Evolutionary conservation across 2,797 vertebrate species (phyloP).

Genomic region (Rousettus madagascariensis): DNA sequence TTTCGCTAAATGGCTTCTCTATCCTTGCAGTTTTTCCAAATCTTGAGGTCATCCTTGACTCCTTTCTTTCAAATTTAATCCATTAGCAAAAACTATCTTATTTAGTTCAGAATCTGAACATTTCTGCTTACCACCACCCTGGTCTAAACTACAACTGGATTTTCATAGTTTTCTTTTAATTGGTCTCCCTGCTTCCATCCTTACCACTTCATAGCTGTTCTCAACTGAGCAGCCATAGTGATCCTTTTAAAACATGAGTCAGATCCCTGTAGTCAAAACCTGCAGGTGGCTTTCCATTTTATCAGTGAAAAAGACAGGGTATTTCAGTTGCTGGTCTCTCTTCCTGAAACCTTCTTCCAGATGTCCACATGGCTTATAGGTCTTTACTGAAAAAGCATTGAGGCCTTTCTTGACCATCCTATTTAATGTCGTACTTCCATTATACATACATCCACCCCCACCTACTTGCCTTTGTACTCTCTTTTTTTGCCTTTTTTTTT

Average conservation of each 20-base stretch:
- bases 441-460: neutral
- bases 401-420: neutral
- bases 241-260: neutral
- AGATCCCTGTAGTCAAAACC: neutral
- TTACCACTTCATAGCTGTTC: neutral
- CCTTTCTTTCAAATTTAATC: neutral
- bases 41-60: neutral
- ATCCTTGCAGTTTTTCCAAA: neutral
- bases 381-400: neutral
- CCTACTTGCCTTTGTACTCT: neutral
- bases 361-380: neutral
- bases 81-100: neutral
- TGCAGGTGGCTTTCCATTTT: neutral
- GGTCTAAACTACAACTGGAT: neutral
- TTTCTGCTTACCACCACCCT: neutral
- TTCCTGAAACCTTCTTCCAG: neutral
- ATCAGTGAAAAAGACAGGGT: neutral
- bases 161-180: neutral
- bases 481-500: neutral
- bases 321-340: neutral
- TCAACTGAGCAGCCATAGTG: neutral
- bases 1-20: neutral
- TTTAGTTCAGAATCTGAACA: constrained; percentile 21
- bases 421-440: neutral
- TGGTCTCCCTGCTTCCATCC: neutral